These are phyloP conservation scores for Onychostoma macrolepis DNA, from an alignment of 2,113 vertebrate genomes.

Conservation along the genomic window DNA sequence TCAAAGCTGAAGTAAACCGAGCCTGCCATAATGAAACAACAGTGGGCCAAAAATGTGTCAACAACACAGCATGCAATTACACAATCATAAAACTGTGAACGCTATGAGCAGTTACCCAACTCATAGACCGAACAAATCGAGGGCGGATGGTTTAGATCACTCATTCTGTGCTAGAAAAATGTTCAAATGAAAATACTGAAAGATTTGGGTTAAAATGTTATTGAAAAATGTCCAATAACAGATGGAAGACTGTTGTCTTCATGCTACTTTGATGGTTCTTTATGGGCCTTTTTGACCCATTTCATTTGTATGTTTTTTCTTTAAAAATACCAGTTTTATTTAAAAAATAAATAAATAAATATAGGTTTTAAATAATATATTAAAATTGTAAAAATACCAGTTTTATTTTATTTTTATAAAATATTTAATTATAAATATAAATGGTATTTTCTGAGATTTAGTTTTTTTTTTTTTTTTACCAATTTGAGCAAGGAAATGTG, in stretches of 20 bases:
- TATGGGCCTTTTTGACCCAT: not conserved
- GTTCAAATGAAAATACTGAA: not conserved
- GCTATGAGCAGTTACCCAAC: not conserved
- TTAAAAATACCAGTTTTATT: not conserved
- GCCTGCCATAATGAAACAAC: not conserved
- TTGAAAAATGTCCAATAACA: not conserved
- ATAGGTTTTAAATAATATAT: not conserved
- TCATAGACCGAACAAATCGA: not conserved
- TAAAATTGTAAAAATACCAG: not conserved
- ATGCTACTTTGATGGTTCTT: not conserved
- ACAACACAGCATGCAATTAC: constrained; percentile 24
- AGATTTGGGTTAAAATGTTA: not conserved
- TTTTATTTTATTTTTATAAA: too few species aligned
- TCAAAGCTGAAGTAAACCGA: not conserved
- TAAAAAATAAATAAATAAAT: too few species aligned
- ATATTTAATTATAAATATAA: not conserved
- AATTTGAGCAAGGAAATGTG: not conserved
- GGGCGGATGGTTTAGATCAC: not conserved
- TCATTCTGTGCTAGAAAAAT: not conserved
- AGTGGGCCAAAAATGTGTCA: constrained; percentile 18
- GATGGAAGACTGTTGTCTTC: not conserved
- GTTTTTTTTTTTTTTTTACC: not conserved
- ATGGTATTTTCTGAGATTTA: not conserved
- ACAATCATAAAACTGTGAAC: constrained; percentile 2
- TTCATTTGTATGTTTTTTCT: not conserved